Base-by-base conservation (phyloP, 2,113 vertebrate species). In the Rhinichthys klamathensis region DNA sequence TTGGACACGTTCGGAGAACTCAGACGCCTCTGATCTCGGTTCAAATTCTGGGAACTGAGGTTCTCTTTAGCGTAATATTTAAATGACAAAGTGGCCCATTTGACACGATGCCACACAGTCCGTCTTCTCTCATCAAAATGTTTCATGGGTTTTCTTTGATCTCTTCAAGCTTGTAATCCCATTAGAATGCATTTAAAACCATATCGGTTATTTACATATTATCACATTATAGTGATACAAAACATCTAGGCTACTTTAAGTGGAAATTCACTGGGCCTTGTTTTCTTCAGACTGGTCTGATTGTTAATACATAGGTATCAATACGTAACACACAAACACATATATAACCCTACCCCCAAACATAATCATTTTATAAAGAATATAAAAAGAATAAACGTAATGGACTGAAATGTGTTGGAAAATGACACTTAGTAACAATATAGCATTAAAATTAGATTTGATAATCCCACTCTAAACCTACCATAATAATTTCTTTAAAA, bases 61-160 rank as follows among this genome's bases (percentile, higher is more conserved):
- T 76, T 84, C 18, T 76, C 16, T 84, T 86, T 69, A 84, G 69
- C 56, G 35, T 80, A 88, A 87, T 70, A 89, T 89, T 89, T 76
- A 87, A 85, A 86, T 89, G 75, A 85, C 81, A 83, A 84, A 81
- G 72, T 63, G 70, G 35, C 82, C 73, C 70, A 38, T 15, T 69
- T 76, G 82, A 88, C 73, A 77, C 61, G 61, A 77, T 44, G 83
- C 85, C 76, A 67, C 80, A 82, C 30, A 86, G 79, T 32, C 51
- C 54, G 56, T 81, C 15, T 77, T 65, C 81, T 67, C 51, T 49
- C 58, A 63, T 65, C 85, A 84, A 76, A 84, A 58, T 87, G 75
- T 89, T 90, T 91, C 80, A 30, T 85, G 46, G 74, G 82, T 87
- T 38, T 78, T 91, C 87, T 92, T 91, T 93, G 88, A 91, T 90